Conservation (phyloP, 1,140 invertebrate species). For the Zaprionus kolodkinae region DNA sequence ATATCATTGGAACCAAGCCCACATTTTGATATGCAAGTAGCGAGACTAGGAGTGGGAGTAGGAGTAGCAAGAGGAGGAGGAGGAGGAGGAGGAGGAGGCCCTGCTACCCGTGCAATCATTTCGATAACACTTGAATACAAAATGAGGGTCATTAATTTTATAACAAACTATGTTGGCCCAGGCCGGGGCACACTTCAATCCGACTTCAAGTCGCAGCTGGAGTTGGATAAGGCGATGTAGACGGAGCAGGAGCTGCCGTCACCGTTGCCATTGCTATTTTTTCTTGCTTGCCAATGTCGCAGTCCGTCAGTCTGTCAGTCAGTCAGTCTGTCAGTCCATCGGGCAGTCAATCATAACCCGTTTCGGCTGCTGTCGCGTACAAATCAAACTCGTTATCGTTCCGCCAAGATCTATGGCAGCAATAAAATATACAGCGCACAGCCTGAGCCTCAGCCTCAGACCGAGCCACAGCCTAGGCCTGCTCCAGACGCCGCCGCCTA, state of each 20-base stretch:
- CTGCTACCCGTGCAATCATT: constrained; percentile 67
- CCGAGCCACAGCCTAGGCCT: background rate
- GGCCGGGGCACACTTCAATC: constrained; percentile 51
- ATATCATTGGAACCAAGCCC: constrained; percentile 72
- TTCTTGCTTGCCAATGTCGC: constrained; percentile 59
- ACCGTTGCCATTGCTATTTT: background rate
- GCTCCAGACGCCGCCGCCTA: constrained; percentile 46
- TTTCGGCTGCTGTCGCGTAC: constrained; percentile 72
- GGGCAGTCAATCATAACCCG: constrained; percentile 80
- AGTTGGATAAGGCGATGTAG: constrained; percentile 7
- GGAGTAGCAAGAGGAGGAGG: no score
- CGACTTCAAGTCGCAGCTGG: constrained; percentile 12
- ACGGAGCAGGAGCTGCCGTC: constrained; percentile 18
- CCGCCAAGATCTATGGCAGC: constrained; percentile 73
- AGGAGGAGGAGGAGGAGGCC: background rate
- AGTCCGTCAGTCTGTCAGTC: constrained; percentile 51
- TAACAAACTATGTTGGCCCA: constrained; percentile 69
- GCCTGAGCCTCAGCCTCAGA: background rate
- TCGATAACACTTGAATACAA: constrained; percentile 83
- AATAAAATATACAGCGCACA: constrained; percentile 69
- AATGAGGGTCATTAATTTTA: constrained; percentile 83
- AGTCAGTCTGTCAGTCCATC: constrained; percentile 48
- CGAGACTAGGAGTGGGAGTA: constrained; percentile 2
- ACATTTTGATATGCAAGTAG: constrained; percentile 54
- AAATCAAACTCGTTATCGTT: constrained; percentile 81